phyloP scores from a whole-genome alignment of 2,113 vertebrate genomes.

The Mirza zaza region DNA sequence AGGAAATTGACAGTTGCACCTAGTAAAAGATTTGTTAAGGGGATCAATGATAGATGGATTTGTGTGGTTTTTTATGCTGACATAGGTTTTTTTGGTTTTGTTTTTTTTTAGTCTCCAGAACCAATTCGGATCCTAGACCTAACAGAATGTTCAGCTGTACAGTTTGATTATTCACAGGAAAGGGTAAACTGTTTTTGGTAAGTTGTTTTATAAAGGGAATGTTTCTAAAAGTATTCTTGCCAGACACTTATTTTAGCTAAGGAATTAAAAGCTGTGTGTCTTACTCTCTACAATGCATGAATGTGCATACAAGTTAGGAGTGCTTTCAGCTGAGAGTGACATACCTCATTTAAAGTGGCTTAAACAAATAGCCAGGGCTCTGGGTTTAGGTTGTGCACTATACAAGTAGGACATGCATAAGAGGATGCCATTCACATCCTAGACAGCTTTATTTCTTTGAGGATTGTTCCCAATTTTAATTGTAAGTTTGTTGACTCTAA shows the following conservation, averaged over 20 bases:
- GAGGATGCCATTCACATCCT: neutral
- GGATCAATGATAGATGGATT: neutral
- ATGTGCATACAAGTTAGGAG: rapidly evolving
- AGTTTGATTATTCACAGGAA: constrained; percentile 97
- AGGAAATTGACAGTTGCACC: neutral
- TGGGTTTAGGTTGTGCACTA: neutral
- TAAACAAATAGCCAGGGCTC: neutral
- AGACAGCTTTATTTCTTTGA: neutral
- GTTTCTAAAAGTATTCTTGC: neutral
- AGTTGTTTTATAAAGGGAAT: constrained; percentile 70
- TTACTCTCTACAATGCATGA: neutral
- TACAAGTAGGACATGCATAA: neutral
- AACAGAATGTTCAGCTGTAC: constrained; percentile 93
- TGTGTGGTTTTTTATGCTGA: neutral
- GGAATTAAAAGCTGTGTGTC: neutral
- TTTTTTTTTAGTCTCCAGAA: constrained; percentile 87
- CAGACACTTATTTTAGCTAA: neutral
- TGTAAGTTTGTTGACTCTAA: neutral
- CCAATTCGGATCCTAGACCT: constrained; percentile 94
- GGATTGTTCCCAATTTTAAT: neutral
- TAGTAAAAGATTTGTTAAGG: neutral
- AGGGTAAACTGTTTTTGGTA: constrained; percentile 98
- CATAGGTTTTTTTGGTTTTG: no score
- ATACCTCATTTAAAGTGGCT: neutral
- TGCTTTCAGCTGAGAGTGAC: neutral